phyloP scores from a whole-genome alignment of 2,797 vertebrate species.

The Martes flavigula region DNA sequence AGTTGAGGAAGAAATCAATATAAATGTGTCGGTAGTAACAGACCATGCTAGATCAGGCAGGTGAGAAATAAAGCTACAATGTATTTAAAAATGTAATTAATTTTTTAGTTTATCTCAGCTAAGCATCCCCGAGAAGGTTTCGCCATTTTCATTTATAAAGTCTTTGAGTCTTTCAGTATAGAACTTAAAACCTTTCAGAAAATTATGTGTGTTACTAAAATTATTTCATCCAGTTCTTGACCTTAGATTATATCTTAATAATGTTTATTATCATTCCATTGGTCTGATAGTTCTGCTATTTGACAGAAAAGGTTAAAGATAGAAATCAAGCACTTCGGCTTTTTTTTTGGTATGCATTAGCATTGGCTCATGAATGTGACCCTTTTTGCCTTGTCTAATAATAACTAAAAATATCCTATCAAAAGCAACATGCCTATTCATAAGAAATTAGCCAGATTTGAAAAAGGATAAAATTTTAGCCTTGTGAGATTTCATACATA shows the following conservation, averaged over 20 bases:
- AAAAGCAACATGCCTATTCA: not conserved
- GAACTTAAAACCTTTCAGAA: constrained; percentile 11
- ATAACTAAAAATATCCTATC: not conserved
- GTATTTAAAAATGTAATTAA: not conserved
- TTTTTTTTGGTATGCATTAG: not conserved
- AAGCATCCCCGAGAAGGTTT: not conserved
- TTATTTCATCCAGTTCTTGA: not conserved
- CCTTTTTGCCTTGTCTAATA: not conserved
- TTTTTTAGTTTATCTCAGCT: not conserved
- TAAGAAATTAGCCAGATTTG: not conserved
- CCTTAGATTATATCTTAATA: not conserved
- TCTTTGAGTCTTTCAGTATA: not conserved
- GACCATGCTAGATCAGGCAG: not conserved
- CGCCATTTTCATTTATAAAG: not conserved
- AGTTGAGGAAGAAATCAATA: not conserved
- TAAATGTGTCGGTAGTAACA: not conserved
- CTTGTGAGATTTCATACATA: not conserved
- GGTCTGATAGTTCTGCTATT: not conserved
- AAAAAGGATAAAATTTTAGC: not conserved
- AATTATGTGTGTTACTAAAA: not conserved
- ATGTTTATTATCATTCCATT: not conserved
- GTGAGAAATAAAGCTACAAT: not conserved
- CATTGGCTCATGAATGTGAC: not conserved
- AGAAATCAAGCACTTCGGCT: not conserved
- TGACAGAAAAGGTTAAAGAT: not conserved